Evolutionary conservation across 2,888 invertebrate species (phyloP), one percentile per base, ranked within the genome.

Genomic region (Tribolium freemani): DNA sequence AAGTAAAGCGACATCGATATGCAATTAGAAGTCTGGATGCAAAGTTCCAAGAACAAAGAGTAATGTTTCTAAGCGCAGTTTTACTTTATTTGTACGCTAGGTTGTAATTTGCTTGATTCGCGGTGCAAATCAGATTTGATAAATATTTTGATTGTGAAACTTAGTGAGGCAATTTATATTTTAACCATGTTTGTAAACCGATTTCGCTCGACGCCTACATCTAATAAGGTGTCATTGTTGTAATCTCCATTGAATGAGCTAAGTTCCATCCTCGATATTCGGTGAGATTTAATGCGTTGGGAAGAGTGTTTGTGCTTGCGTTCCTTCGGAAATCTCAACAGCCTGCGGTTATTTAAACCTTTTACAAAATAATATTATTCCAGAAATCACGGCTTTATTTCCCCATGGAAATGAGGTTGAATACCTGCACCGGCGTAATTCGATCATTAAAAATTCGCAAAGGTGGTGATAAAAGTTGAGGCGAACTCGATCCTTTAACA

Each of bases 271-370:
- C n/a, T 51, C 66, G 44, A 66, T 66, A 54, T 54, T 64, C 53
- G 13, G 10, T 11, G 63, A 53, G 44, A 51, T 64, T 64, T 64
- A 53, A 64, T 64, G 53, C 60, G 45, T 20, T 20, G 45, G 45
- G 57, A 21, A 60, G 44, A 30, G 38, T 31, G 63, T 63, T 63
- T 53, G 45, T 45, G 66, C 66, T 51, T 44, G 64, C 64, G 45
- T 66, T 66, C 26, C 5, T 11, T 44, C 20, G 66, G 45, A 66
- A 66, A 54, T 53, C 54, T 26, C 53, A 44, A 54, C 54, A 53
- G 66, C 66, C 66, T 66, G 66, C 66, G 66, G 66, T 66, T 66
- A 66, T 66, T 66, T 53, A 66, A 66, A 66, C 66, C 66, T 66
- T 66, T 66, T 66, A 66, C 54, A 66, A 66, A 66, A 66, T 66